Conservation (phyloP, 2,113 vertebrate genomes). For the Rallus limicola region DNA sequence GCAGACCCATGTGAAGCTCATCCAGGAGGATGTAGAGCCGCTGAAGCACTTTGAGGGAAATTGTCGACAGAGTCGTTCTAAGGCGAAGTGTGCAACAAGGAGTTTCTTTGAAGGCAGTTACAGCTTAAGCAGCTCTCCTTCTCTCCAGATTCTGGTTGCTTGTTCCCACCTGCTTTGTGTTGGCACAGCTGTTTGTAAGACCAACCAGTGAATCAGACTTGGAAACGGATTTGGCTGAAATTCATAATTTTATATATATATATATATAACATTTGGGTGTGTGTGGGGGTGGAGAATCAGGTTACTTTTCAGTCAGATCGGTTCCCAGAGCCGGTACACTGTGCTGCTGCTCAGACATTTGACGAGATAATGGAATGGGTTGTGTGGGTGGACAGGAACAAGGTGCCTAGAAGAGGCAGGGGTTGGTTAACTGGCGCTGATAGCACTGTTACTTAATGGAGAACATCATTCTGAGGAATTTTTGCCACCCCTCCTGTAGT, state of each 20-base stretch:
- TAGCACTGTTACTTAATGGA: neutral
- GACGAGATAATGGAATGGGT: neutral
- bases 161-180: conserved; percentile 44
- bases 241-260: conserved; percentile 5
- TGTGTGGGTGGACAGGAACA: conserved; percentile 33
- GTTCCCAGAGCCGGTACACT: neutral
- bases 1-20: neutral
- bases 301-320: neutral
- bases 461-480: neutral
- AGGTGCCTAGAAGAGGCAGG: neutral
- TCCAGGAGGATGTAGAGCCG: neutral
- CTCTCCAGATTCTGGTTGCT: neutral
- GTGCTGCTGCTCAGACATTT: neutral
- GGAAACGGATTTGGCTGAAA: conserved; percentile 4
- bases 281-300: conserved; percentile 1
- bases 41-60: neutral
- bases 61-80: neutral
- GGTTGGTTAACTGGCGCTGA: neutral
- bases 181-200: conserved; percentile 34
- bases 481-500: neutral
- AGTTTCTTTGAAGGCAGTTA: neutral
- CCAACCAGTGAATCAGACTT: neutral
- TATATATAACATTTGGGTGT: conserved; percentile 1
- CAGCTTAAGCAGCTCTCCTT: neutral
- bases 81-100: neutral